Evolutionary conservation across 1,140 invertebrate genomes (phyloP), one percentile per base, ranked within the genome.

Genomic region (Amyelois transitella): DNA sequence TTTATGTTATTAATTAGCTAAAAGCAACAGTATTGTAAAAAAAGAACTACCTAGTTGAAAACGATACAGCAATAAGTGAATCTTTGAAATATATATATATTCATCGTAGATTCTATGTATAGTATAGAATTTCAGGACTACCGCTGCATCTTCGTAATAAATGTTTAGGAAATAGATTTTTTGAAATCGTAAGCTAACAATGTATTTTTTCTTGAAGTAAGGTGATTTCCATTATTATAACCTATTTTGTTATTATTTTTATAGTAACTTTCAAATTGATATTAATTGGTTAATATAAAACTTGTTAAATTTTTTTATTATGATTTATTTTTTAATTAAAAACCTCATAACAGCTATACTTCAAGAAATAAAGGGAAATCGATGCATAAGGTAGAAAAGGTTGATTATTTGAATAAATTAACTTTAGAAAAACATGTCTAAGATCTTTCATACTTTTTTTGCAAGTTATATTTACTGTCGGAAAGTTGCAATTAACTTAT

Each of bases 31-130:
- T 38, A 38, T 38, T 38, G 32, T 38, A 38, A 38, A 14, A 14
- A 38, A 53, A 53, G 25, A 19, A 43, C 18, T 44, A 25, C 38
- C 12, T 38, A 38, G 32, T 38, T 38, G 17, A 14, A 8, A 14
- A 1, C n/a, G 66, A 65, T 59, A 66, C 64, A 74, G 69, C 66
- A 77, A 67, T 70, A 74, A 69, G 62, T 73, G 68, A 70, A 53
- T 64, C 18, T 48, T 60, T 67, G 63, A 66, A 51, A n/a, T 17
- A 25, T 49, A n/a, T 55, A 38, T 18, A 49, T 50, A n/a, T 38
- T 38, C 24, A 48, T 24, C 2, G 64, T 77, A 77, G 75, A 10
- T 50, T 71, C 61, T 58, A 60, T 75, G 72, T 73, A 68, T 74
- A 70, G 67, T 38, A 45, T 75, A 75, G 69, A n/a, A 20, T 48